A percentile compares a stretch with the other conserved stretches of the same genome.
These are phyloP conservation scores for Crepidodera aurea DNA, from an alignment of 2,888 invertebrate genomes.

Conservation along the genomic window DNA sequence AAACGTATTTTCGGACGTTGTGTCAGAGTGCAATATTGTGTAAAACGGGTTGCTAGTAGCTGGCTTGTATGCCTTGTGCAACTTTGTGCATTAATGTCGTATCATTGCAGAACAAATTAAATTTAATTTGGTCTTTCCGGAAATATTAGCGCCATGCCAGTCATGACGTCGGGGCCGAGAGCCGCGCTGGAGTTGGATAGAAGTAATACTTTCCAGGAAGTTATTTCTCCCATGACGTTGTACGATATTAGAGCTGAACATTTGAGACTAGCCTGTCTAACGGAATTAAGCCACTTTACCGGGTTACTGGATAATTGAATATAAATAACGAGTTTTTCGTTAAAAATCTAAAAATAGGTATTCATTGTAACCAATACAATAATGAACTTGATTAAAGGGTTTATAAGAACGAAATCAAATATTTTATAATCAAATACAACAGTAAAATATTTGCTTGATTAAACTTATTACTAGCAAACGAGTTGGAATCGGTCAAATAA, in stretches of 20 bases:
- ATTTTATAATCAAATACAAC: no score
- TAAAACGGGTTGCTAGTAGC: conserved; percentile 25
- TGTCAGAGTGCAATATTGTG: conserved; percentile 34
- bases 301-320: conserved; percentile 13
- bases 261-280: conserved; percentile 26
- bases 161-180: conserved; percentile 18
- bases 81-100: conserved; percentile 43
- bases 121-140: conserved; percentile 47
- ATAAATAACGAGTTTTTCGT: conserved; percentile 1
- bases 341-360: no score
- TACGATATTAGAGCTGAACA: conserved; percentile 19
- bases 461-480: no score
- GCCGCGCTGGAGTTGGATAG: not conserved
- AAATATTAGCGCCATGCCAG: conserved; percentile 35
- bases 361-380: no score
- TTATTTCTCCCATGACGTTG: conserved; percentile 24
- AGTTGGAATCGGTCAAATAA: no score
- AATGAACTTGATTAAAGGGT: no score
- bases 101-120: conserved; percentile 46
- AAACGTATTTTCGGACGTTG: conserved; percentile 28
- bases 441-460: no score
- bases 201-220: conserved; percentile 19
- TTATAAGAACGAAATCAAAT: no score
- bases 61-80: conserved; percentile 21
- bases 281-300: conserved; percentile 17